Evolutionary conservation across 2,888 invertebrate genomes (phyloP), one percentile per base, ranked within the genome.

Genomic region (Monoplex corrugatus): DNA sequence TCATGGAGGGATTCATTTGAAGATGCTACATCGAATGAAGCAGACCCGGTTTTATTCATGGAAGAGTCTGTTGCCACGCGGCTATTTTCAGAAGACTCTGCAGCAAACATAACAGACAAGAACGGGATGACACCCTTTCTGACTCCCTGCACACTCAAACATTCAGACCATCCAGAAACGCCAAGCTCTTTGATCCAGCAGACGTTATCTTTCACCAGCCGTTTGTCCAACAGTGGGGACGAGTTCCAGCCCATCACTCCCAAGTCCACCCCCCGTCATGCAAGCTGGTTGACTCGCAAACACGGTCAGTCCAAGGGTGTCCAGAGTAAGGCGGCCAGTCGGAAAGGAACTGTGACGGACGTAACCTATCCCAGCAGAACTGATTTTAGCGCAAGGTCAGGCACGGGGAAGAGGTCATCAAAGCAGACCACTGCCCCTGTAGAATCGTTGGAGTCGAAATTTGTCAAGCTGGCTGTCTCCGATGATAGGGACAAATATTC

Each of bases 231-330:
- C 45, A 83, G 82, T 32, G 82, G 82, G 32, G 82, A 83, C 32
- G 82, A 83, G 45, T 83, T 83, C 82, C 44, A 83, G 32, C 45
- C 45, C 45, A 38, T 32, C 82, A 83, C 82, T 16, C 82, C 82
- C 28, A 83, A 45, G 43, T 83, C 82, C 82, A 83, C 82, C 44
- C 82, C 82, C 32, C 44, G 82, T 2, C 68, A n/a, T 13, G 45
- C 44, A 44, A n/a, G 32, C 82, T 80, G 78, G 78, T 2, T 3
- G 40, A 80, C 40, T 8, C 8, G 43, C 19, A 80, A 23, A 43
- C 40, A 40, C 43, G 28, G 40, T 43, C 78, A 80, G 43, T 43
- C 78, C 3, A 40, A 80, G 43, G 28, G 32, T 23, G 13, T 3
- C 28, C 78, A 40, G 78, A 32, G 32, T 0, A 80, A 80, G 28